A percentile compares a stretch with the other conserved stretches of the same genome.
These are phyloP conservation scores for Boulengeromyrus knoepffleri DNA, from an alignment of 2,113 vertebrate genomes.

Conservation along the genomic window DNA sequence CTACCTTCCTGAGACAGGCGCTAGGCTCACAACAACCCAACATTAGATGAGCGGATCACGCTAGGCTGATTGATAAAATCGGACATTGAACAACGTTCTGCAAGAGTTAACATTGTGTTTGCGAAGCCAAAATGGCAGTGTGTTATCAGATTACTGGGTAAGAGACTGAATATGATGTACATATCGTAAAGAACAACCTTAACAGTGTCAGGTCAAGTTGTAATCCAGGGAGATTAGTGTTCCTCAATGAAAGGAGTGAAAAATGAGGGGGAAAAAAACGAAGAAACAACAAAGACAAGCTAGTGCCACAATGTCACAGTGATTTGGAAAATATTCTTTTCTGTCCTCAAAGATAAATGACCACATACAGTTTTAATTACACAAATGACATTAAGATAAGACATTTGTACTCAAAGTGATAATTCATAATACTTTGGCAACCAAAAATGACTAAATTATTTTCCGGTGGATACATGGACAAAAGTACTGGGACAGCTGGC, in stretches of 20 bases:
- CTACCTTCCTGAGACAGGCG: not conserved
- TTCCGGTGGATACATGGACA: not conserved
- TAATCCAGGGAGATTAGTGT: constrained; percentile 21
- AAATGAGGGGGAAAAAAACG: not conserved
- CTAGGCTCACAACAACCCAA: not conserved
- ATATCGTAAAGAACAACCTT: constrained; percentile 48
- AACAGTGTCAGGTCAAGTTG: constrained; percentile 57
- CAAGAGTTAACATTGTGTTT: not conserved
- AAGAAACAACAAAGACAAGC: not conserved
- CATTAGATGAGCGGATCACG: not conserved
- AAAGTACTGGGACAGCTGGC: not conserved
- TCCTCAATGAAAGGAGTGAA: not conserved
- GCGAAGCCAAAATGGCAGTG: not conserved
- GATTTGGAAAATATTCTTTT: not conserved
- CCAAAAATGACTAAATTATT: not conserved
- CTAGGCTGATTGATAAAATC: not conserved
- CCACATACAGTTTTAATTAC: not conserved
- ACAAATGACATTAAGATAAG: not conserved
- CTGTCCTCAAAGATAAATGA: not conserved
- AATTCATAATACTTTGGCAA: not conserved
- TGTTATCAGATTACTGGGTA: not conserved
- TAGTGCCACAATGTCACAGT: not conserved
- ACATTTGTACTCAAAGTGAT: not conserved
- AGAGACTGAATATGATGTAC: constrained; percentile 22
- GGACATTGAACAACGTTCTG: not conserved